These are phyloP conservation scores for Agrypnia vestita DNA, from an alignment of 1,140 invertebrate genomes.

Conservation along the genomic window DNA sequence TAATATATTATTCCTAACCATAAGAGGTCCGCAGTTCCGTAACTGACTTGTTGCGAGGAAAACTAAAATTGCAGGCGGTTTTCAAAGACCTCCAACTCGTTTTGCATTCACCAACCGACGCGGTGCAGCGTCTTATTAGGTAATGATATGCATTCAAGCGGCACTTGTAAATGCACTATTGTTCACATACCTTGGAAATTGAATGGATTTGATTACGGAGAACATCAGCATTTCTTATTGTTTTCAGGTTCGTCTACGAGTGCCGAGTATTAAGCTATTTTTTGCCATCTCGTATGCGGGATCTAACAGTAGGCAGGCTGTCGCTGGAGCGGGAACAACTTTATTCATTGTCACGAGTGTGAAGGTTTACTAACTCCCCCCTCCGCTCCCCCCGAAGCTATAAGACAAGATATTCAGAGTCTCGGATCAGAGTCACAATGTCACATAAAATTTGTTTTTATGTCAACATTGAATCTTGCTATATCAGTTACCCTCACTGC, in stretches of 20 bases:
- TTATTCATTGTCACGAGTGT: no score
- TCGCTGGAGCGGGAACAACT: no score
- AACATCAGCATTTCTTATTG: not conserved
- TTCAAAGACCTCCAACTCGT: not conserved
- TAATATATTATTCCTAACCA: not conserved
- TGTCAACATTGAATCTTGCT: no score
- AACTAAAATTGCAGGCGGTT: not conserved
- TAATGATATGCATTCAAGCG: not conserved
- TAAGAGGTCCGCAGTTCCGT: not conserved
- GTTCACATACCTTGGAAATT: not conserved
- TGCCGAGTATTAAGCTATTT: no score
- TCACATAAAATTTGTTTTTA: no score
- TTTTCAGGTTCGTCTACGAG: not conserved
- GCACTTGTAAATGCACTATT: not conserved
- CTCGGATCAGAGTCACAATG: no score
- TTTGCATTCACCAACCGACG: conserved; percentile 3
- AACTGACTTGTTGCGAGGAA: not conserved
- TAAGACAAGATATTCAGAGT: no score
- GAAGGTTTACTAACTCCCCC: no score
- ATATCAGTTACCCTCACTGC: no score
- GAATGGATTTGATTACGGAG: conserved; percentile 2
- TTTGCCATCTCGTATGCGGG: no score
- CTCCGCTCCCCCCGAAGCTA: no score
- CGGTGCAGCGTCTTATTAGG: conserved; percentile 2
- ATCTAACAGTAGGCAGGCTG: no score